phyloP scores from a whole-genome alignment of 2,888 invertebrate genomes.

The Hydraecia micacea region DNA sequence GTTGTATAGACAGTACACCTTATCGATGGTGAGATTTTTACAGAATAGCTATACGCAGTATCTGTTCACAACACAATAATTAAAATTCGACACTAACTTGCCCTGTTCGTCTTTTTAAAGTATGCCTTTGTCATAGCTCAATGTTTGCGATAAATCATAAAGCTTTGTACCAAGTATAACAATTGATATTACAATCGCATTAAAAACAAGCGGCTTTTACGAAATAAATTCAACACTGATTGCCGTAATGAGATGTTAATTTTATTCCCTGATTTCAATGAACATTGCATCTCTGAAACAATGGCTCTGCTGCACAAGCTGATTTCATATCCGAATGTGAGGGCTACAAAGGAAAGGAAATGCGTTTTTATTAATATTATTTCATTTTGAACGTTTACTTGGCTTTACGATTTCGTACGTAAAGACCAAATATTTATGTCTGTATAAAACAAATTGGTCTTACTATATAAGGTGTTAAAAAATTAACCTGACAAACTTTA shows the following conservation, averaged over 20 bases:
- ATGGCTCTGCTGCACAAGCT: conserved; percentile 39
- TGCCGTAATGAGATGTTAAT: conserved; percentile 50
- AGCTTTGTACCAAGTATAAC: not conserved
- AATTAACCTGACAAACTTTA: no score
- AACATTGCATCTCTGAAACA: conserved; percentile 48
- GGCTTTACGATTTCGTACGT: not conserved
- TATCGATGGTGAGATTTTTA: no score
- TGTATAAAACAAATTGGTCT: not conserved
- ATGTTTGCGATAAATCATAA: not conserved
- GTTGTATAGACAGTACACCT: no score
- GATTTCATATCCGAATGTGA: conserved; percentile 36
- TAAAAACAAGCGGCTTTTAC: conserved; percentile 12
- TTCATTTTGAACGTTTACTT: not conserved
- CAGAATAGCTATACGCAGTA: no score
- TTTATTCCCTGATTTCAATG: conserved; percentile 56
- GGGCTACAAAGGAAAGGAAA: conserved; percentile 18
- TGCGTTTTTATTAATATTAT: conserved; percentile 22
- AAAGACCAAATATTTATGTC: not conserved
- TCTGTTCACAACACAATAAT: not conserved
- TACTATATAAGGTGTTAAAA: no score
- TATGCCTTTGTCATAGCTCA: not conserved
- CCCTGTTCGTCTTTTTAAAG: not conserved
- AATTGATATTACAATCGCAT: conserved; percentile 3
- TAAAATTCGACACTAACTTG: not conserved
- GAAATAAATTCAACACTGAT: conserved; percentile 46